Base-by-base conservation (phyloP, 2,888 invertebrate species). In the Dastarcus helophoroides region DNA sequence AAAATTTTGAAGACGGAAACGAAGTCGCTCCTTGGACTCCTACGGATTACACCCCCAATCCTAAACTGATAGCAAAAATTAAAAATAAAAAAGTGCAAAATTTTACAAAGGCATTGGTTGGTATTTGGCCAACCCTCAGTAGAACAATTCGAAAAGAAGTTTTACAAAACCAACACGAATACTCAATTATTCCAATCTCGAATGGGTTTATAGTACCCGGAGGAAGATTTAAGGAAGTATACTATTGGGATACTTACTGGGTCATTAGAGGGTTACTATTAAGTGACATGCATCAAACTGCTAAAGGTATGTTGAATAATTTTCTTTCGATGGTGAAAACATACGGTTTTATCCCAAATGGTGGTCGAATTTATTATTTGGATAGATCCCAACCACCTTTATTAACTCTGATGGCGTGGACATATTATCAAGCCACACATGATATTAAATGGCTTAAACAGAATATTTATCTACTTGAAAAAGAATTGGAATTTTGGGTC, bases 181-280 rank as follows among this genome's bases (percentile, higher is more conserved):
- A 65, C 47, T 58, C 58, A 2, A 34, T 60, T 10, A 55, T 58
- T 29, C 56, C 46, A 23, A 54, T 53, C 64, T 71, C 25, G 62
- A 73, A 26, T 59, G 64, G 32, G 70, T 78, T 79, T 38, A 71
- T 79, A 17, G 74, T 71, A 41, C 83, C 71, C n/a, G 74, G 83
- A 41, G 71, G 88, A 39, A 49, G 88, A 56, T 71, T 89, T 63
- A 61, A 66, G 47, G 80, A 80, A 50, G 66, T 77, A 36, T 88
- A 86, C 54, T 88, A 88, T 53, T 88, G 88, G 88, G 88, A 89
- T 49, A 76, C 84, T 0, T 89, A 79, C 55, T 89, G 88, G 86
- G 82, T 84, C 29, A 67, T 88, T 16, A 77, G 80, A 51, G 88
- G 88, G 0, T 62, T 88, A 3, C 62, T 89, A 3, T 64, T 79